Percentiles rank a stretch among this genome's conserved stretches.
Conservation (phyloP, 2,113 vertebrate genomes). For the Myrmophylax atrothorax region DNA sequence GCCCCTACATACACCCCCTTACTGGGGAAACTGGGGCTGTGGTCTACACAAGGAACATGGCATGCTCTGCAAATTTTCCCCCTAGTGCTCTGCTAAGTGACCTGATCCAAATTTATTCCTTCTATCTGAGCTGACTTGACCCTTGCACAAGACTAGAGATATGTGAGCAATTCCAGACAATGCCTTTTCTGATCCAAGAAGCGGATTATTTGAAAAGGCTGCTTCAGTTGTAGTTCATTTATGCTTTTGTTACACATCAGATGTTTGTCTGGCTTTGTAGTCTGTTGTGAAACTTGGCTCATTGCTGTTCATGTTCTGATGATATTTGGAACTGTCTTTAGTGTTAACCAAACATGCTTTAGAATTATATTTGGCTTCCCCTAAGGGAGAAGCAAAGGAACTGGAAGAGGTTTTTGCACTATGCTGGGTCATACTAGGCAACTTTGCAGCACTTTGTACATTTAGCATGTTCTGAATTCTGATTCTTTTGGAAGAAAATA, state of each 20-base stretch:
- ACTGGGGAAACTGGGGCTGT: neutral
- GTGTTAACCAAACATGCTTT: neutral
- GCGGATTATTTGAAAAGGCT: neutral
- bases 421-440: neutral
- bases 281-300: neutral
- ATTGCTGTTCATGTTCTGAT: neutral
- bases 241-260: neutral
- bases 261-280: neutral
- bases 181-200: neutral
- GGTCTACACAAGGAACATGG: neutral
- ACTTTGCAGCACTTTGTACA: neutral
- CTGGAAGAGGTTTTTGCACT: neutral
- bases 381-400: neutral
- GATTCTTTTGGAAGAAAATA: neutral
- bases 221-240: neutral
- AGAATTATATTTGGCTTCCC: neutral
- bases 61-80: neutral
- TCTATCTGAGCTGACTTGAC: neutral
- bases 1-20: fast-evolving
- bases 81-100: neutral
- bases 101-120: neutral
- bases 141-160: neutral
- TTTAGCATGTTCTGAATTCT: neutral
- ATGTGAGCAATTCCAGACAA: neutral
- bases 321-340: neutral